Evolutionary conservation across 2,888 invertebrate species (phyloP), one percentile per base, ranked within the genome.

Genomic region (Mythimna albipuncta): DNA sequence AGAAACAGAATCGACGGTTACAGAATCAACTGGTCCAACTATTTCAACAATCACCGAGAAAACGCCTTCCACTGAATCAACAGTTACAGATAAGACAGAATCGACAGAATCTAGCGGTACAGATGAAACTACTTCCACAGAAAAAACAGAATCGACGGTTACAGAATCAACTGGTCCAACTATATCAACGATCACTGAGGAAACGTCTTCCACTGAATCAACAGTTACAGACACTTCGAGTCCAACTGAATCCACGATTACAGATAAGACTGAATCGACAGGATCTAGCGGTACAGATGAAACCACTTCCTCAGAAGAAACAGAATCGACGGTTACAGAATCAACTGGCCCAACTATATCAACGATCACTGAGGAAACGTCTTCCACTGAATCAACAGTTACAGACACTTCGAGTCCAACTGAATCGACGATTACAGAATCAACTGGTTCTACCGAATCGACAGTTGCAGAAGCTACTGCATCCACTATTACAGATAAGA

Each of bases 311-410:
- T 19, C 57, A 32, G 61, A 50, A 13, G 13, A 44, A 44, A 58
- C 26, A 58, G 9, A 13, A 11, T 52, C 67, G 6, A 75, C 76
- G 3, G 41, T n/a, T 50, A 41, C 16, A 50, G 50, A 16, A 50
- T 57, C 70, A 1, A 70, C 70, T 16, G 72, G 38, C 50, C 72
- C 72, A 72, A 71, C 13, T 47, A n/a, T 38, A 26, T 70, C 69
- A 47, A 70, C 55, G 35, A 71, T 35, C 10, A 44, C 35, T 6
- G 70, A 35, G 21, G 35, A 55, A 55, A 70, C 71, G 47, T 16
- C n/a, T 13, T 71, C 73, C 13, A 71, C 59, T 61, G 38, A 50
- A 16, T n/a, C 35, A 6, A 19, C n/a, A 16, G 72, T 41, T 13
- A 50, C 70, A 47, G 35, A 0, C 16, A n/a, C 57, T 47, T 50